Base-by-base conservation (phyloP, 2,113 vertebrate species). In the Paralichthys olivaceus region DNA sequence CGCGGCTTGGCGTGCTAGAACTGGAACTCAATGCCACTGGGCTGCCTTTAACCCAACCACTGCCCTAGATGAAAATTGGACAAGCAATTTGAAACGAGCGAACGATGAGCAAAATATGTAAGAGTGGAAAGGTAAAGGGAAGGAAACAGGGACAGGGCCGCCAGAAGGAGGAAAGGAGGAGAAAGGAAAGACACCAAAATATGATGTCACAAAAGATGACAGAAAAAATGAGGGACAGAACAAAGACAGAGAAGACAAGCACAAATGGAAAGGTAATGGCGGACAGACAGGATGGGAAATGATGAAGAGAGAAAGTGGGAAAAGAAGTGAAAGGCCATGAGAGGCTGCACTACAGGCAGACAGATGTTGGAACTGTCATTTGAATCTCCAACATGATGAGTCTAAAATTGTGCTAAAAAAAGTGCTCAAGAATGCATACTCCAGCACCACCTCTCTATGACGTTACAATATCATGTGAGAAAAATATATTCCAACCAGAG, bases 51-150 rank as follows among this genome's bases (percentile, higher is more conserved):
- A 94, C 94, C 81, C 96, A 97, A 94, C 96, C 96, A 94, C 96
- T 95, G 89, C 96, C 97, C 97, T 98, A 90, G 92, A 95, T 94
- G 93, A 95, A 96, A 96, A 97, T 94, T 92, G 93, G 94, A 96
- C 91, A 96, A 95, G 95, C 95, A 95, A 94, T 96, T 95, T 94
- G 93, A 96, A 95, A 94, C 86, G 87, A 93, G 92, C 92, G 87
- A 93, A 93, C 60, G 87, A 93, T 93, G 93, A 91, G 55, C 63
- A 83, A 72, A 87, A 77, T 22, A 75, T 88, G 88, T 84, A 76
- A 59, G 49, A 66, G 45, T 17, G 61, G 49, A 69, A 61, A 69
- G 53, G 43, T 53, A n/a, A 68, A 20, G 49, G 32, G 19, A 59
- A 67, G 58, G 34, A 69, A 1, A 56, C 43, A 47, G 25, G 25